Evolutionary conservation across 2,113 vertebrate genomes (phyloP).

Genomic region (Caracal caracal): DNA sequence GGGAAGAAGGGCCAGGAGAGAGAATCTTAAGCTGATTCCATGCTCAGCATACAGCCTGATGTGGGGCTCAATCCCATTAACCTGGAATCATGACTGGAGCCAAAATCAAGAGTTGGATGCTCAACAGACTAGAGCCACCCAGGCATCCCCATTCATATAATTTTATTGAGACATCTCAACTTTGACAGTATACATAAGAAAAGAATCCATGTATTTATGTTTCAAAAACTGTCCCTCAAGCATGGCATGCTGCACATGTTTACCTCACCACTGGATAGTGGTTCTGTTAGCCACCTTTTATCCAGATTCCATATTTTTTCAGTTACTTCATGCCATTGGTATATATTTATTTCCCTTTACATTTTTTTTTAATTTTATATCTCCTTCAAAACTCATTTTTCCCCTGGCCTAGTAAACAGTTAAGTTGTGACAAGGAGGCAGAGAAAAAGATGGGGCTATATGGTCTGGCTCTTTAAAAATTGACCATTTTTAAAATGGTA

Average conservation of each 20-base stretch:
- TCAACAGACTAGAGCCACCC: no score
- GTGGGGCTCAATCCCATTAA: no score
- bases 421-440: not conserved
- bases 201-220: not conserved
- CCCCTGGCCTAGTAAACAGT: not conserved
- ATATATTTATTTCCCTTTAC: not conserved
- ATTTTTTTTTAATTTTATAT: not conserved
- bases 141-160: no score
- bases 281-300: not conserved
- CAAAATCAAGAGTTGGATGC: no score
- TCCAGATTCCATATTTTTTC: not conserved
- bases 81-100: no score
- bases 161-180: not conserved
- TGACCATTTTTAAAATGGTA: not conserved
- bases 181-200: not conserved
- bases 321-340: not conserved
- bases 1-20: no score
- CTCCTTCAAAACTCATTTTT: not conserved
- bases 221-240: not conserved
- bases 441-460: not conserved
- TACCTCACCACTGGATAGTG: not conserved
- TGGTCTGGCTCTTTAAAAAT: not conserved
- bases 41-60: no score
- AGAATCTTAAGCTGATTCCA: no score
- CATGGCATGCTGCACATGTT: not conserved